These are phyloP conservation scores for Agriopis marginaria DNA, from an alignment of 2,888 invertebrate species.

Conservation along the genomic window DNA sequence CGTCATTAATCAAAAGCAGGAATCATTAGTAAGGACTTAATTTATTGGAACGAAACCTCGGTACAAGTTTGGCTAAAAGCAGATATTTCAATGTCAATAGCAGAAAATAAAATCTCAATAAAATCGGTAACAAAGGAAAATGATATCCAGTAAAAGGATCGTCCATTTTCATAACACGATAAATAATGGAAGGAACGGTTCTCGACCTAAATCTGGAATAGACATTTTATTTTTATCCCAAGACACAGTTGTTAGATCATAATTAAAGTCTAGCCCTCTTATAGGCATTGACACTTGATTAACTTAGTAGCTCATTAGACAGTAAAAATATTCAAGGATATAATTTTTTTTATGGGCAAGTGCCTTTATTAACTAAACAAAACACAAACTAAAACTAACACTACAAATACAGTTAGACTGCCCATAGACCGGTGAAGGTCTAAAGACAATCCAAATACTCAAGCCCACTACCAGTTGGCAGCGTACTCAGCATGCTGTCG, in stretches of 20 bases:
- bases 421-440: too few relatives aligned
- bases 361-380: too few relatives aligned
- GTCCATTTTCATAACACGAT: constrained; percentile 28
- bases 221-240: not conserved
- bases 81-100: constrained; percentile 62
- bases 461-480: too few relatives aligned
- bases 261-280: not conserved
- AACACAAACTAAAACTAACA: too few relatives aligned
- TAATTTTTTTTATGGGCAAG: too few relatives aligned
- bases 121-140: constrained; percentile 48
- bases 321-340: too few relatives aligned
- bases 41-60: constrained; percentile 51
- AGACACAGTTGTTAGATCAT: not conserved
- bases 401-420: too few relatives aligned
- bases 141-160: constrained; percentile 25
- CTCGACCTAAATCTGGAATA: not conserved
- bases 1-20: constrained; percentile 17
- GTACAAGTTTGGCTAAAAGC: constrained; percentile 51
- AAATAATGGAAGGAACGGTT: constrained; percentile 15
- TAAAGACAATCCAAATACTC: too few relatives aligned
- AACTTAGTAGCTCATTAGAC: too few relatives aligned
- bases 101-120: constrained; percentile 48
- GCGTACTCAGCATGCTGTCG: too few relatives aligned
- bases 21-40: constrained; percentile 44
- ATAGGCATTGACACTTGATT: too few relatives aligned